A percentile compares a stretch with the other conserved stretches of the same genome.
Evolutionary conservation across 64 coral and sea anemone species (phyloP).

Genomic region (Pocillopora verrucosa): DNA sequence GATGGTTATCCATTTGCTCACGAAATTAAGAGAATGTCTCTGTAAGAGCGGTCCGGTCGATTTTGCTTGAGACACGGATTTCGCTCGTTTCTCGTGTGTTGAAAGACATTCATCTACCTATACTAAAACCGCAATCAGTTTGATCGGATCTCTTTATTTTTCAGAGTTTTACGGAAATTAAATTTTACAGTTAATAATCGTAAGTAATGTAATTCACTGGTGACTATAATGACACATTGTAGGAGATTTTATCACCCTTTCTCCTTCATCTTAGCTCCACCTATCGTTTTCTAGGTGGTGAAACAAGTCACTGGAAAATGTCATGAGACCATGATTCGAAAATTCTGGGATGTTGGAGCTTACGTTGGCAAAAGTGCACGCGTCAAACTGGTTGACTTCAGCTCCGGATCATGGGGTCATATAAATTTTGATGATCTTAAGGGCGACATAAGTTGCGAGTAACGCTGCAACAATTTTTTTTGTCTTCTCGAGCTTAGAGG

Average conservation of each 20-base stretch:
- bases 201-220: too few species aligned
- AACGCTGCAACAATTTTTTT: too few species aligned
- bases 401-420: not conserved
- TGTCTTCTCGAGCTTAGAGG: too few species aligned
- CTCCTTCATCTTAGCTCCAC: too few species aligned
- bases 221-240: too few species aligned
- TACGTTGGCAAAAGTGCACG: not conserved
- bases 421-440: not conserved
- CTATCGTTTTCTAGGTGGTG: not conserved
- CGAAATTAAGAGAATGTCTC: not conserved
- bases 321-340: not conserved
- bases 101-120: not conserved
- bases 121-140: constrained; percentile 25
- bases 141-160: constrained; percentile 32
- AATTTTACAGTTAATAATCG: not conserved
- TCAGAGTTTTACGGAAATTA: constrained; percentile 35
- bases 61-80: not conserved
- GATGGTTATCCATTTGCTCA: too few species aligned
- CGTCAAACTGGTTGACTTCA: not conserved
- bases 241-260: too few species aligned
- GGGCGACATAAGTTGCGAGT: too few species aligned
- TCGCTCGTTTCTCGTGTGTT: not conserved
- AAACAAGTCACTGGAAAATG: not conserved
- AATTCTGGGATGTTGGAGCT: not conserved
- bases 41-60: not conserved